Base-by-base conservation (phyloP, 37 sponge, comb jelly and placozoan genomes). In the Spongilla lacustris region DNA sequence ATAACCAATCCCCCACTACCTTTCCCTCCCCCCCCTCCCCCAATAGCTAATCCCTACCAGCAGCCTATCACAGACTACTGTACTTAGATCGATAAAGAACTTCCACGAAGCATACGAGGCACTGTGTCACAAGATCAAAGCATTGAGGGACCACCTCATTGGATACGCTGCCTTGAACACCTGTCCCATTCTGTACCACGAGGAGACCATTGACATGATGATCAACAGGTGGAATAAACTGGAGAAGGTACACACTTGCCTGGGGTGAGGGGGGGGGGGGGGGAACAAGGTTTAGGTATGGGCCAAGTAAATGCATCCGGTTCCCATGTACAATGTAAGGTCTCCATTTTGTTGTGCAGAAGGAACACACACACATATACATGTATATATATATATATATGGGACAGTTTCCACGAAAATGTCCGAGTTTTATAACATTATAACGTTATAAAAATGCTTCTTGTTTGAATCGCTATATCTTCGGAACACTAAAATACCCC, bases 211-310 rank as follows among this genome's bases (percentile, higher is more conserved):
- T 41, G 75, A 87, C 41, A 74, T 95, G 38, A 94, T 96, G 94
- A n/a, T 87, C n/a, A 77, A 81, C 37, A 67, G 98, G 33, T 98
- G 98, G 98, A 72, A 75, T 0, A 96, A 96, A 31, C 86, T 98
- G 69, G 90, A 92, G 71, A 98, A 95, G 91, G 94, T 94, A 70
- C 14, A 66, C 22, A 26, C 27, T n/a, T 22, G 4, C 37, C 58
- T 1, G 19, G 58, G 1, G 19, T 14, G 1, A 1, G 46, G 4
- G 4, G 46, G 8, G 4, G 46, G n/a, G n/a, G n/a, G n/a, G n/a
- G n/a, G n/a, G n/a, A n/a, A 4, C 46, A 46, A 4, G 46, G 46
- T 46, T 46, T 46, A 46, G 46, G 46, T 46, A 4, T 46, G 46
- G 23, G n/a, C n/a, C n/a, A n/a, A n/a, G n/a, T n/a, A n/a, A n/a